A percentile compares a stretch with the other conserved stretches of the same genome.
Conservation (phyloP, 2,113 vertebrate genomes). For the Anser cygnoides region DNA sequence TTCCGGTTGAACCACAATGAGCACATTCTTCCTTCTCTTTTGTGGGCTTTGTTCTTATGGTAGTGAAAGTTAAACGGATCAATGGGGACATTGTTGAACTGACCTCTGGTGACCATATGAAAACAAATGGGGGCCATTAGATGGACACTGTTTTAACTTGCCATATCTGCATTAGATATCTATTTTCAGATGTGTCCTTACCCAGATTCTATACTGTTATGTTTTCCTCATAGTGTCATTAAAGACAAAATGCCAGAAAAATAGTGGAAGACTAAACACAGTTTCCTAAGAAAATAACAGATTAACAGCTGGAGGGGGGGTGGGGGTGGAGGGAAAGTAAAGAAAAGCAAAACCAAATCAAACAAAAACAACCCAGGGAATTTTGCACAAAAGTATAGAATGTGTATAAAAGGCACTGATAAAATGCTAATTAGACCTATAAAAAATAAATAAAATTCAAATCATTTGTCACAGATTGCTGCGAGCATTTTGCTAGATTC, state of each 20-base stretch:
- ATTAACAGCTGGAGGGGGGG: background rate
- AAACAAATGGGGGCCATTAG: background rate
- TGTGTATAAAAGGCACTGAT: background rate
- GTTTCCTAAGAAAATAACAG: background rate
- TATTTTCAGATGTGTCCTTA: background rate
- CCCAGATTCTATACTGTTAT: background rate
- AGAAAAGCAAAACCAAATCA: background rate
- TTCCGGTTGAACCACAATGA: conserved; percentile 59
- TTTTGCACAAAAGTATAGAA: background rate
- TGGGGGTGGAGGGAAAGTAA: background rate
- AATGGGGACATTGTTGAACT: conserved; percentile 38
- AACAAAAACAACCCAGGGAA: background rate
- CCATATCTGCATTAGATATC: background rate
- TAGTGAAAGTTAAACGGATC: conserved; percentile 53
- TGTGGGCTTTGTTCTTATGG: conserved; percentile 48
- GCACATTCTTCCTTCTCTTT: conserved; percentile 56
- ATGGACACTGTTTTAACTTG: background rate
- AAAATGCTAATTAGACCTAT: background rate
- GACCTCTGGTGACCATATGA: conserved; percentile 48
- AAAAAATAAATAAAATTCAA: conserved; percentile 4
- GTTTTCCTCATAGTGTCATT: background rate
- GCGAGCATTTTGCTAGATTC: background rate
- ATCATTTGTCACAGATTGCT: background rate
- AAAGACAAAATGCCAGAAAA: background rate
- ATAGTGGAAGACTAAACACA: background rate